These are phyloP conservation scores for Hylia prasina DNA, from an alignment of 2,113 vertebrate species.

Conservation along the genomic window DNA sequence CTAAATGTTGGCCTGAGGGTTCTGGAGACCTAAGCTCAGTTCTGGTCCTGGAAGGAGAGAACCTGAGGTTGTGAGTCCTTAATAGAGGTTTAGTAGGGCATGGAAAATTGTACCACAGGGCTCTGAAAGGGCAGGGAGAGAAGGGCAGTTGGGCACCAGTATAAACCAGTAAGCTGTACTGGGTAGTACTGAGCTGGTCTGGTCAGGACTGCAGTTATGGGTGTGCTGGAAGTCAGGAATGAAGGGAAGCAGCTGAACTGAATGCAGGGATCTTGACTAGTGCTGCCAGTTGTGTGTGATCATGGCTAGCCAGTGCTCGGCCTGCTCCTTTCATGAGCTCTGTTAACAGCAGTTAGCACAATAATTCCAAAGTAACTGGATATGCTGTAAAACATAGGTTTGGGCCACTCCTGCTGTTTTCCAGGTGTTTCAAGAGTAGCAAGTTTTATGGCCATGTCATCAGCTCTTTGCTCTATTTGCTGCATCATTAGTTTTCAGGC, in stretches of 20 bases:
- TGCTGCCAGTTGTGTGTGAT: neutral
- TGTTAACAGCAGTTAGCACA: neutral
- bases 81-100: neutral
- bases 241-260: neutral
- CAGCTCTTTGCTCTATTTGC: neutral
- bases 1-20: neutral
- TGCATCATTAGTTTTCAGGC: neutral
- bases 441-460: neutral
- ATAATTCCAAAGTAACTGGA: neutral
- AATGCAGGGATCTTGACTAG: neutral
- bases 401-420: neutral
- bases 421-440: neutral
- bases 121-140: neutral
- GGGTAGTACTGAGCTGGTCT: neutral
- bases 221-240: neutral
- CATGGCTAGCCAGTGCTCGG: neutral
- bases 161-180: neutral
- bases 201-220: neutral
- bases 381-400: neutral
- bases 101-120: accelerated
- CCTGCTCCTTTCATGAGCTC: neutral
- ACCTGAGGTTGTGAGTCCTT: neutral
- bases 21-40: neutral
- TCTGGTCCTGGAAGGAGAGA: neutral
- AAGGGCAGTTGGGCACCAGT: neutral